These are phyloP conservation scores for Pseudolycoriella hygida DNA, from an alignment of 2,888 invertebrate genomes.

Conservation along the genomic window DNA sequence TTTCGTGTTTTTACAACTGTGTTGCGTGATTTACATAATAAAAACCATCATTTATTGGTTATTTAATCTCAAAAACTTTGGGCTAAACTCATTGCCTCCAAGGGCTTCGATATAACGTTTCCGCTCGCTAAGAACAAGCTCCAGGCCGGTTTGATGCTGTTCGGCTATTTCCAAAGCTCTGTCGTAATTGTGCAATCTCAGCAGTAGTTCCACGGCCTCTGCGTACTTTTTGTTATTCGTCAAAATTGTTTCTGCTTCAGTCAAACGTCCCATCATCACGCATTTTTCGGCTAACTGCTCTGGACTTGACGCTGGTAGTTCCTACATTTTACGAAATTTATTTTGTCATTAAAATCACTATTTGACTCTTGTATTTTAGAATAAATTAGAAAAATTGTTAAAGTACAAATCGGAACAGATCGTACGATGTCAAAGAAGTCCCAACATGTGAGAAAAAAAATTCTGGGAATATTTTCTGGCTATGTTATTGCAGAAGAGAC, in stretches of 20 bases:
- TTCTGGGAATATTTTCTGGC: too few relatives aligned
- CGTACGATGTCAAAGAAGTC: too few relatives aligned
- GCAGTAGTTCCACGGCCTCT: constrained; percentile 21
- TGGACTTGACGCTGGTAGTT: constrained; percentile 18
- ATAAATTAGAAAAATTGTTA: background rate
- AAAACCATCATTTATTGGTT: background rate
- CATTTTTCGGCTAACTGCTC: constrained; percentile 30
- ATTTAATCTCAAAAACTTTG: constrained; percentile 16
- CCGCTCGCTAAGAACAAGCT: constrained; percentile 21
- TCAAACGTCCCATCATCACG: constrained; percentile 23
- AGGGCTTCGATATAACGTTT: constrained; percentile 22
- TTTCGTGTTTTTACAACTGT: background rate
- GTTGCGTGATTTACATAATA: background rate
- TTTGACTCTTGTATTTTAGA: background rate
- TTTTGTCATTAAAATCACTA: background rate
- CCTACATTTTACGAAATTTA: constrained; percentile 12
- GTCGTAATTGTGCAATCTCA: constrained; percentile 28
- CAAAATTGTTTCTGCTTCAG: constrained; percentile 29
- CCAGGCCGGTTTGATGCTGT: constrained; percentile 13
- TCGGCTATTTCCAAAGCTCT: constrained; percentile 24
- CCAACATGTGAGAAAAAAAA: too few relatives aligned
- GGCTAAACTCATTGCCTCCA: constrained; percentile 22
- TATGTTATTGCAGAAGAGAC: too few relatives aligned
- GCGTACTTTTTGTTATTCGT: constrained; percentile 23
- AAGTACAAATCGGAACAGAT: background rate